Percentiles rank a stretch among this genome's conserved stretches.
Evolutionary conservation across 1,140 invertebrate species (phyloP).

Genomic region (Lordiphosa clarofinis): DNA sequence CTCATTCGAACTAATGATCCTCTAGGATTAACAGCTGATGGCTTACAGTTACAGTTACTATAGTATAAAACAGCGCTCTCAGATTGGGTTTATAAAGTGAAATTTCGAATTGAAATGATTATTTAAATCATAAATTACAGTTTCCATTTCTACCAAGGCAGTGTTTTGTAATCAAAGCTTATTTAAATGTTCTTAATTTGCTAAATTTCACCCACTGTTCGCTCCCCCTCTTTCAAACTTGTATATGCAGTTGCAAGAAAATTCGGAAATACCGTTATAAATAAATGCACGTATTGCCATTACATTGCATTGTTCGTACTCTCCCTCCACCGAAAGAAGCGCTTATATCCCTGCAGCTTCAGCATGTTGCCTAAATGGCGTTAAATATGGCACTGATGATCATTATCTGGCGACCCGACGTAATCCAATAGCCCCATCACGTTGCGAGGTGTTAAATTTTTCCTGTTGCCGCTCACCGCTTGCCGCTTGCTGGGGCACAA

Average conservation of each 20-base stretch:
- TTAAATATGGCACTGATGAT: constrained; percentile 74
- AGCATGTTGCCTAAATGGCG: constrained; percentile 64
- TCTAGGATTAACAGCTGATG: too few species aligned
- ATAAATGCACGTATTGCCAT: constrained; percentile 71
- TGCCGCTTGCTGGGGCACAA: constrained; percentile 9
- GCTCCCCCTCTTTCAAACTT: neutral
- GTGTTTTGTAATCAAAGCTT: too few species aligned
- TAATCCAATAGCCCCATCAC: constrained; percentile 70
- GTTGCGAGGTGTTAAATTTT: constrained; percentile 61
- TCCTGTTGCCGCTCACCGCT: neutral
- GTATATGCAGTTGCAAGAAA: constrained; percentile 5
- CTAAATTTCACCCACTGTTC: too few species aligned
- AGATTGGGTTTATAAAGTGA: too few species aligned
- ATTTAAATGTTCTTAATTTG: too few species aligned
- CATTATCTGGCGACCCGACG: constrained; percentile 56
- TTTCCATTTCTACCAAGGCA: too few species aligned
- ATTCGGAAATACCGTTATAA: constrained; percentile 47
- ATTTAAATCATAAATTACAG: too few species aligned
- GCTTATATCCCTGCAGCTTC: constrained; percentile 10
- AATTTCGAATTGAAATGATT: too few species aligned
- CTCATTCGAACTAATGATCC: too few species aligned
- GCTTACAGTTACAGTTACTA: too few species aligned
- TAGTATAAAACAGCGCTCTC: too few species aligned
- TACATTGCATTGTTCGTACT: constrained; percentile 52
- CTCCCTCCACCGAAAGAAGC: too few species aligned